phyloP scores from a whole-genome alignment of 2,113 vertebrate genomes.

The Meriones unguiculatus region DNA sequence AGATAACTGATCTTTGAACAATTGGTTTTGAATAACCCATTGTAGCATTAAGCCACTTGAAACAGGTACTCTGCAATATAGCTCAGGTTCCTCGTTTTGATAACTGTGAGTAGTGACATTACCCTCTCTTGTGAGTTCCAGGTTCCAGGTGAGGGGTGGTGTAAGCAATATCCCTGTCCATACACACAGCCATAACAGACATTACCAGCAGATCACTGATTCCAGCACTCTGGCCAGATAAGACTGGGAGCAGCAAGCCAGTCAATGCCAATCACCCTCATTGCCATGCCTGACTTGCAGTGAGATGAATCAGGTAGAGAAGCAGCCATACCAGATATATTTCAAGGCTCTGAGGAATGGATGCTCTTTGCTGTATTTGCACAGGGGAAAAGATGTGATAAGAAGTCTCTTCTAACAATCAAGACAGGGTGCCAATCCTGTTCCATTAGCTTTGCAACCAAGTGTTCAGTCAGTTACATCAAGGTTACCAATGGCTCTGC shows the following conservation, averaged over 20 bases:
- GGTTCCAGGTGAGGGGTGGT: background rate
- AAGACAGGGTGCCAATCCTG: constrained; percentile 87
- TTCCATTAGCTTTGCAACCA: constrained; percentile 63
- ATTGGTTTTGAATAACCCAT: background rate
- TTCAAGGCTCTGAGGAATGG: too few relatives aligned
- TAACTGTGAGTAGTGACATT: background rate
- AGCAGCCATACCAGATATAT: too few relatives aligned
- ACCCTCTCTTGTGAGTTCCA: background rate
- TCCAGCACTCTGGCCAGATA: background rate
- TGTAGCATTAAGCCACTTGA: background rate
- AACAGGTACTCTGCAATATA: background rate
- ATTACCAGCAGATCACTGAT: too few relatives aligned
- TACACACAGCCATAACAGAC: background rate
- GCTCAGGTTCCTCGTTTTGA: background rate
- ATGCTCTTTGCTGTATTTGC: too few relatives aligned
- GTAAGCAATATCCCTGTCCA: background rate
- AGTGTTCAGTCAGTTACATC: constrained; percentile 85
- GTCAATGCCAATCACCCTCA: too few relatives aligned
- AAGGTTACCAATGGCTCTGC: constrained; percentile 78
- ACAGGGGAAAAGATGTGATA: too few relatives aligned
- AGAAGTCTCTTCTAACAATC: constrained; percentile 76
- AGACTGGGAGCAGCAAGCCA: too few relatives aligned
- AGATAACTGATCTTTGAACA: background rate
- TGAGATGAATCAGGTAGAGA: too few relatives aligned
- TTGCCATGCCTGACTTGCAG: too few relatives aligned